Evolutionary conservation across 2,888 invertebrate genomes (phyloP), one percentile per base, ranked within the genome.

Genomic region (Drosophila neotestacea): DNA sequence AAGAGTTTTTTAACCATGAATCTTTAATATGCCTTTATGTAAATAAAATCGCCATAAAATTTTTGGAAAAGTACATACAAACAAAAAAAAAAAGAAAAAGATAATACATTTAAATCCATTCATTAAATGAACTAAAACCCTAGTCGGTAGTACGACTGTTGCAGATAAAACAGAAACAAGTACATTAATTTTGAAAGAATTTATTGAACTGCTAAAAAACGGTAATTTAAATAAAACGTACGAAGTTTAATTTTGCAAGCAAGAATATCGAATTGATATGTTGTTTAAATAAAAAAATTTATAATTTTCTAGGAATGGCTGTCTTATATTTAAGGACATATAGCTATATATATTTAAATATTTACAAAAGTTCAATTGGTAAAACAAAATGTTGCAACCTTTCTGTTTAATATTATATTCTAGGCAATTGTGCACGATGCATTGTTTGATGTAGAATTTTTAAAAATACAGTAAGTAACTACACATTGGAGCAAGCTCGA

Each of bases 171-270:
- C 61, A 36, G 42, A 67, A 52, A 51, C 50, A 77, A 66, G 22
- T 59, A 72, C 87, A 84, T 81, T 84, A 85, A 85, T 89, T 88
- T 89, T 88, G 80, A 90, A 82, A 80, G 79, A 77, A 86, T 79
- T 87, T 74, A 85, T 79, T 84, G 67, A 90, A 83, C 84, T 85
- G 87, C 84, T 79, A 85, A 71, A 58, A 56, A 76, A 65, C 46
- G 65, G 65, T 67, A 74, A 79, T 74, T 73, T 47, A 73, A 79
- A 70, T 77, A 80, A 84, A 72, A 70, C 52, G 67, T 87, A 87
- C 68, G 72, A 73, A 68, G 73, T 75, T 86, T 85, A 86, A 81
- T 88, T 86, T 86, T 88, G 85, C 80, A 87, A 89, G 82, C 81
- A 81, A 83, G 47, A 73, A 80, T 81, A 79, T 70, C 54, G 54